These are phyloP conservation scores for Hippocampus barbouri DNA, from an alignment of 2,113 vertebrate genomes.

Conservation along the genomic window DNA sequence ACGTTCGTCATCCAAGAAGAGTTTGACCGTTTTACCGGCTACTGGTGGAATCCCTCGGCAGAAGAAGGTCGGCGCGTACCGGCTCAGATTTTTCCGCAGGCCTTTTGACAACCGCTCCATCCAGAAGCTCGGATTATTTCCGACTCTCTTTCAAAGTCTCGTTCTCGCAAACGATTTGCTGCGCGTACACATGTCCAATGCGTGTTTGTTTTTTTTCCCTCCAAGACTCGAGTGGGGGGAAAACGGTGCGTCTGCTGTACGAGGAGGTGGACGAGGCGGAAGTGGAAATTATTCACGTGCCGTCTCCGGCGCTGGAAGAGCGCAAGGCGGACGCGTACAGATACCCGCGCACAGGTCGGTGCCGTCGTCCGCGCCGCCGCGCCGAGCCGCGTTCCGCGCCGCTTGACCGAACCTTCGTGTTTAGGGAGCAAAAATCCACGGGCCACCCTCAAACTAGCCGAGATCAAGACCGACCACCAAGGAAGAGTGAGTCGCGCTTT, in stretches of 20 bases:
- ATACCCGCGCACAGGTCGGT: conserved; percentile 89
- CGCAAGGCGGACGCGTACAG: conserved; percentile 93
- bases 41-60: conserved; percentile 92
- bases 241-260: conserved; percentile 83
- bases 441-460: conserved; percentile 86
- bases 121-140: not conserved
- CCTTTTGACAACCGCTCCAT: not conserved
- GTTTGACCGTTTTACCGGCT: conserved; percentile 95
- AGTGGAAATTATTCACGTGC: conserved; percentile 94
- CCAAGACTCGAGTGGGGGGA: conserved; percentile 77
- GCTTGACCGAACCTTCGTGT: not conserved
- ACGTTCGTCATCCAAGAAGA: conserved; percentile 98
- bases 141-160: not conserved
- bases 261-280: conserved; percentile 96
- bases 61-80: conserved; percentile 76
- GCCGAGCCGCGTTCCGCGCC: not conserved
- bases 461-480: conserved; percentile 83
- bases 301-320: conserved; percentile 90
- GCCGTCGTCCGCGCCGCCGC: not conserved
- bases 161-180: not conserved
- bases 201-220: not conserved
- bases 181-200: not conserved
- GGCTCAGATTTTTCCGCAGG: not conserved
- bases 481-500: conserved; percentile 75
- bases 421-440: conserved; percentile 95